Base-by-base conservation (phyloP, 2,113 vertebrate species). In the Chionis minor region DNA sequence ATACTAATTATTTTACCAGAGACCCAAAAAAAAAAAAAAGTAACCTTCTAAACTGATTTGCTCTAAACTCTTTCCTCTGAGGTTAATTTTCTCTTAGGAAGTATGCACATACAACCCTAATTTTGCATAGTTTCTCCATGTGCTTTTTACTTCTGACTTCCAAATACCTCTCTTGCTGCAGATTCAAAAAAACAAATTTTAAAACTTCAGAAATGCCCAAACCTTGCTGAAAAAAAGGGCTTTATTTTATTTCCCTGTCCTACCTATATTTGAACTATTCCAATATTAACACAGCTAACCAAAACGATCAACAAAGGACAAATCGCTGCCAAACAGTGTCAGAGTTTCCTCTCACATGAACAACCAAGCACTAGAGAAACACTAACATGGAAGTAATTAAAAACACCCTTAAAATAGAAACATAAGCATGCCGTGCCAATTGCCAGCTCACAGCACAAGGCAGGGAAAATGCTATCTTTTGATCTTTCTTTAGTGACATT, bases 371-470 rank as follows among this genome's bases (percentile, higher is more conserved):
- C 44, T 26, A n/a, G 42, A 80, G 51, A 87, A 92, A 96, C 6
- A 35, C 40, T 67, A 95, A 86, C 42, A 63, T 81, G 93, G 96
- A 96, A 96, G 89, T 88, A 92, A 97, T 96, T 96, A 81, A 95
- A 91, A 94, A 73, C 81, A 94, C 67, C n/a, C 86, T 59, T 56
- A 94, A 94, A 96, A 94, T 47, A 94, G 87, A 82, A 86, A 56
- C 1, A 4, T 20, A 86, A 83, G 78, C 51, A 66, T 1, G 1
- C 2, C 0, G 35, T 38, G 14, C 38, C 69, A 70, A 91, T 24
- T 51, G 70, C 81, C 89, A 90, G 66, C 62, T 94, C 69, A 56
- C 33, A 84, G 80, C 47, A 81, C 51, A 67, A 42, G 17, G 30
- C 8, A 10, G 45, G 22, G 19, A 12, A 83, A 88, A 73, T 8